Conservation (phyloP, 2,888 invertebrate genomes). For the Tillus elongatus region DNA sequence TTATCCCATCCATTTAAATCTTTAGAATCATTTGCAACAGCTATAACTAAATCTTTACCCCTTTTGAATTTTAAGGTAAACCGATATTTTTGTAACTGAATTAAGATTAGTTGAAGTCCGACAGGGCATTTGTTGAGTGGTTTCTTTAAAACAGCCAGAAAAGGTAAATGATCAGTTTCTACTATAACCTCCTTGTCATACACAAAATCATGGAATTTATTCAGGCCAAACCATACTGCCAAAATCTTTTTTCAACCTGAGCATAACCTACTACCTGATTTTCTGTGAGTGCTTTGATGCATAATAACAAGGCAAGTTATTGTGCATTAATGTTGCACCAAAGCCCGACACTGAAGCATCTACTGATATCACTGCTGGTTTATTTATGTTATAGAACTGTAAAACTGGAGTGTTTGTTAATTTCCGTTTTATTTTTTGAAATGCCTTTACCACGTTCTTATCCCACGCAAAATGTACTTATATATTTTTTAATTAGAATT, state of each 20-base stretch:
- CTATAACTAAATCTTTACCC: conserved; percentile 18
- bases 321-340: conserved; percentile 29
- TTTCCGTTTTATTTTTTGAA: conserved; percentile 25
- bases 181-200: conserved; percentile 24
- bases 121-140: conserved; percentile 13
- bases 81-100: conserved; percentile 15
- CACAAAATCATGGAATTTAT: conserved; percentile 30
- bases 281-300: conserved; percentile 27
- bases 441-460: conserved; percentile 21
- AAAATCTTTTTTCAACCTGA: conserved; percentile 31
- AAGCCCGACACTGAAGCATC: conserved; percentile 28
- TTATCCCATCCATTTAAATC: conserved; percentile 13
- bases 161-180: conserved; percentile 35
- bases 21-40: conserved; percentile 13
- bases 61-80: too few relatives aligned
- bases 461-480: conserved; percentile 21
- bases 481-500: conserved; percentile 19
- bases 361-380: too few relatives aligned
- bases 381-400: conserved; percentile 29
- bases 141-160: conserved; percentile 28
- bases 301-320: conserved; percentile 28
- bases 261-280: too few relatives aligned
- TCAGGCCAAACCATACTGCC: conserved; percentile 22
- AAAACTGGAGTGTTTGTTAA: conserved; percentile 27
- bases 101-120: conserved; percentile 18